Evolutionary conservation across 2,888 invertebrate genomes (phyloP).

Genomic region (Drosophila lacicola): DNA sequence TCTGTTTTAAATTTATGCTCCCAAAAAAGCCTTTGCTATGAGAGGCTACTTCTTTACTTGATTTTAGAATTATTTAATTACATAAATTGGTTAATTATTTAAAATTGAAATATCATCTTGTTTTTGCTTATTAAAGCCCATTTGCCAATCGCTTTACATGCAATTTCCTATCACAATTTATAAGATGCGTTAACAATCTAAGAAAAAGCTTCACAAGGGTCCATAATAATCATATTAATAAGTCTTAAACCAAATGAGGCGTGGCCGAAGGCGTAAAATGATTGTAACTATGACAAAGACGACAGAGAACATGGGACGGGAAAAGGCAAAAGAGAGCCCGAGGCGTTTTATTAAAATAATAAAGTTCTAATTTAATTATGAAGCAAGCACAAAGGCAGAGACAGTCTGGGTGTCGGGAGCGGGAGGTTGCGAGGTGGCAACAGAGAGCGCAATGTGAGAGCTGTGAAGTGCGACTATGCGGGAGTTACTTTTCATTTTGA

Average conservation of each 20-base stretch:
- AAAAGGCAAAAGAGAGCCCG: slow-evolving; percentile 51
- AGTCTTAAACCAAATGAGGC: slow-evolving; percentile 59
- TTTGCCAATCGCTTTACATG: slow-evolving; percentile 1
- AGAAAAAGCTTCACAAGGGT: slow-evolving; percentile 29
- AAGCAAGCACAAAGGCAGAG: slow-evolving; percentile 52
- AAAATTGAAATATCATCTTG: background rate
- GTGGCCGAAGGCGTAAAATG: slow-evolving; percentile 46
- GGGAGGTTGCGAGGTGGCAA: no score
- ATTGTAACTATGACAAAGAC: slow-evolving; percentile 48
- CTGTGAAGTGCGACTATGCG: slow-evolving; percentile 38
- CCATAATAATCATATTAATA: slow-evolving; percentile 61
- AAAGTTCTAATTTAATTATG: slow-evolving; percentile 80
- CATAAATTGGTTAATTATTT: no score
- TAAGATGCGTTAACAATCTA: slow-evolving; percentile 18
- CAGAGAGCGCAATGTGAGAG: slow-evolving; percentile 22
- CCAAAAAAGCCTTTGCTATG: no score
- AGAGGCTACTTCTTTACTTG: no score
- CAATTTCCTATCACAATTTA: slow-evolving; percentile 1
- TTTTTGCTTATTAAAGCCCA: background rate
- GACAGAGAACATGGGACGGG: slow-evolving; percentile 7
- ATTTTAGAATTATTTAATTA: no score
- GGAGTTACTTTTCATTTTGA: slow-evolving; percentile 80
- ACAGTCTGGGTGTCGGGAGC: slow-evolving; percentile 6
- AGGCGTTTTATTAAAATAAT: slow-evolving; percentile 79
- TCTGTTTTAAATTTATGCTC: background rate